These are phyloP conservation scores for Serilophus lunatus DNA, from an alignment of 2,113 vertebrate genomes.

Conservation along the genomic window DNA sequence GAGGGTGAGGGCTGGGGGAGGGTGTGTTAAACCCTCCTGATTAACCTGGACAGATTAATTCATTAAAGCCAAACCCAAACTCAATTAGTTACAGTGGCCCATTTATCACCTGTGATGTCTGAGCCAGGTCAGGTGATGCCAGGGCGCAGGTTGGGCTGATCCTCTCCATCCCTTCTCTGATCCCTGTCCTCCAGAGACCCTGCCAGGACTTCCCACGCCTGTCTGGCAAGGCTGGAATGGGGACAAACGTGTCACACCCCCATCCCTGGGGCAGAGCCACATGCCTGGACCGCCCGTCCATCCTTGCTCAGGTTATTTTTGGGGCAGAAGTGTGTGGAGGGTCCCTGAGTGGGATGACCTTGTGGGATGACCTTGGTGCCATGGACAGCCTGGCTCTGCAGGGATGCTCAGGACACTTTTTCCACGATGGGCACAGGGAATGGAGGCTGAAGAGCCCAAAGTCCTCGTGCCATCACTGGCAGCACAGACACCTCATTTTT, in stretches of 20 bases:
- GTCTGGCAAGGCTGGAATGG: rapidly evolving
- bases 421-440: rapidly evolving
- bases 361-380: neutral
- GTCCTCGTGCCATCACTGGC: rapidly evolving
- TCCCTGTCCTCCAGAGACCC: neutral
- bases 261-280: neutral
- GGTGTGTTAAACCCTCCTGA: neutral
- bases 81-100: neutral
- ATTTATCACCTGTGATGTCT: neutral
- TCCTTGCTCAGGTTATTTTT: neutral
- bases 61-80: neutral
- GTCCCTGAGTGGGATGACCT: neutral
- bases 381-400: rapidly evolving
- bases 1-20: neutral
- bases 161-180: neutral
- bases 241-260: neutral
- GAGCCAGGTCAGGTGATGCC: rapidly evolving
- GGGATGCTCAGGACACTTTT: rapidly evolving
- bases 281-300: rapidly evolving
- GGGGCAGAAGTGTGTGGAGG: rapidly evolving
- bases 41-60: neutral
- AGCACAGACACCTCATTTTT: rapidly evolving
- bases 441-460: neutral
- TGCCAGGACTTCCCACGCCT: neutral
- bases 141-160: neutral